These are phyloP conservation scores for Exephanes ischioxanthus DNA, from an alignment of 2,888 invertebrate genomes.

Conservation along the genomic window DNA sequence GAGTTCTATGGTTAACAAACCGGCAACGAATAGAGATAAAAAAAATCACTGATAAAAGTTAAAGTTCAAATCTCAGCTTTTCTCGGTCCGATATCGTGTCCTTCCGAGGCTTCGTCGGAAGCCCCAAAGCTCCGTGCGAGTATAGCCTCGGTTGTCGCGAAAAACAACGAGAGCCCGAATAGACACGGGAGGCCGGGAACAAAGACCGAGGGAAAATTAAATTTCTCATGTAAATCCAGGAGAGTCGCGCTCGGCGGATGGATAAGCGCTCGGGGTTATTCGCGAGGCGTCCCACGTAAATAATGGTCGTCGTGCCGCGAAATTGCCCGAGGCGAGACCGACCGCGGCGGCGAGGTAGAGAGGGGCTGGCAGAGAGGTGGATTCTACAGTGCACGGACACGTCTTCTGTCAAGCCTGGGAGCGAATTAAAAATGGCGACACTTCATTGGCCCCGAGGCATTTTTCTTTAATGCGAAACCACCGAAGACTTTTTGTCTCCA, in stretches of 20 bases:
- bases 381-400: conserved; percentile 16
- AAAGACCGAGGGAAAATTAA: conserved; percentile 70
- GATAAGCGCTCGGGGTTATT: conserved; percentile 59
- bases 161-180: conserved; percentile 52
- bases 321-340: conserved; percentile 56
- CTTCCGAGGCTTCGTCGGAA: background rate
- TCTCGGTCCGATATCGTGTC: background rate
- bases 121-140: background rate
- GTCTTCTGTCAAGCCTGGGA: conserved; percentile 48
- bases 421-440: conserved; percentile 66
- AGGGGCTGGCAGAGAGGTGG: conserved; percentile 2
- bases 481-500: conserved; percentile 21
- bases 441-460: conserved; percentile 60
- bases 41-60: background rate
- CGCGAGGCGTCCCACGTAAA: conserved; percentile 58
- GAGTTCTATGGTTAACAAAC: background rate
- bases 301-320: conserved; percentile 59
- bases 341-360: background rate
- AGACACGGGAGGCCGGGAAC: conserved; percentile 42
- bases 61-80: background rate
- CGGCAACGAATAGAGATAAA: background rate
- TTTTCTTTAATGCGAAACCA: conserved; percentile 26
- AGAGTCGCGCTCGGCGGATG: conserved; percentile 30
- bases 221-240: conserved; percentile 78
- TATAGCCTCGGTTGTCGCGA: conserved; percentile 5